phyloP scores from a whole-genome alignment of 2,888 invertebrate species.

The Ennomos quercinarius region DNA sequence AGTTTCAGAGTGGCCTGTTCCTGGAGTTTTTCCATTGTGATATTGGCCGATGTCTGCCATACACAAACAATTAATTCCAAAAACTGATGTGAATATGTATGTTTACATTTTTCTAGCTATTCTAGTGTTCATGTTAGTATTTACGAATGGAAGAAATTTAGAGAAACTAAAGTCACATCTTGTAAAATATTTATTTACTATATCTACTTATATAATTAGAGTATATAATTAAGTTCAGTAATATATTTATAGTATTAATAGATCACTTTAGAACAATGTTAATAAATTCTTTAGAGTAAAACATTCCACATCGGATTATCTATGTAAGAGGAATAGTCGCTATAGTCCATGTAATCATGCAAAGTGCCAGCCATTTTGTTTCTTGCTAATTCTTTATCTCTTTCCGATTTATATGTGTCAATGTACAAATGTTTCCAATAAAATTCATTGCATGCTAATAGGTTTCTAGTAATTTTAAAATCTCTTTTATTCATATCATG shows the following conservation, averaged over 20 bases:
- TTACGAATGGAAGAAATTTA: too few species aligned
- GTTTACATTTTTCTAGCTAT: too few species aligned
- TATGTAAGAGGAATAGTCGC: slow-evolving; percentile 68
- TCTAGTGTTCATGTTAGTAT: too few species aligned
- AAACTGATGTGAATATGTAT: too few species aligned
- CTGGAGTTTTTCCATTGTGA: too few species aligned
- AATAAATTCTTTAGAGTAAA: slow-evolving; percentile 41
- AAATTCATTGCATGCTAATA: slow-evolving; percentile 37
- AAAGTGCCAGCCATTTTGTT: slow-evolving; percentile 52
- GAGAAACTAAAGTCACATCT: background rate
- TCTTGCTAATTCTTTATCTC: slow-evolving; percentile 42
- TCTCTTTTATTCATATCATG: slow-evolving; percentile 68
- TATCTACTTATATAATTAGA: background rate
- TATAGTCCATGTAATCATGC: slow-evolving; percentile 69
- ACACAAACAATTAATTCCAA: too few species aligned
- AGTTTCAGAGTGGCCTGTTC: too few species aligned
- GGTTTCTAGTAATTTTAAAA: slow-evolving; percentile 43
- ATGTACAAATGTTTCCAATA: slow-evolving; percentile 67
- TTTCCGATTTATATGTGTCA: slow-evolving; percentile 49
- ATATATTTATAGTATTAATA: background rate
- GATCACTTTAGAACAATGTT: background rate
- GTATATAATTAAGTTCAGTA: background rate
- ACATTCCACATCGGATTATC: slow-evolving; percentile 73
- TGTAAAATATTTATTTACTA: too few species aligned
- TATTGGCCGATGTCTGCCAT: too few species aligned